Conservation (phyloP, 2,797 vertebrate genomes). For the Toxotes lorentzi region DNA sequence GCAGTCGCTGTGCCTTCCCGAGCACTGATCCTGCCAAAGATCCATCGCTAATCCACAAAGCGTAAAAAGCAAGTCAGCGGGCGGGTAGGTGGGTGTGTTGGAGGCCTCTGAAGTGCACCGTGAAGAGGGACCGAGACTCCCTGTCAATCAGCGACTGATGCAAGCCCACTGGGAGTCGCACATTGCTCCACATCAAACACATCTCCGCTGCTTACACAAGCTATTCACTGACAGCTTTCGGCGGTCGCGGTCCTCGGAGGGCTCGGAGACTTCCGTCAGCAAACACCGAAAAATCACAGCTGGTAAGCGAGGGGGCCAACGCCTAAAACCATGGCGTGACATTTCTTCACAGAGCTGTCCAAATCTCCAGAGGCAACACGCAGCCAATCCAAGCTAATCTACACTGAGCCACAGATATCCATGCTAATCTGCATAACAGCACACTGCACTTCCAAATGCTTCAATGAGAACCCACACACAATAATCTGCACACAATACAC, state of each 20-base stretch:
- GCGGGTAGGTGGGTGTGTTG: conserved; percentile 54
- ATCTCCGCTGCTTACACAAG: conserved; percentile 74
- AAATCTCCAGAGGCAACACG: conserved; percentile 62
- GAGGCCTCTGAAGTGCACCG: conserved; percentile 61
- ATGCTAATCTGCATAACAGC: conserved; percentile 70
- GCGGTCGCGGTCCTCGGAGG: conserved; percentile 50
- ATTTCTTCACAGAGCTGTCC: conserved; percentile 67
- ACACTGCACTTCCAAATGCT: conserved; percentile 51
- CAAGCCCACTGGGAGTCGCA: conserved; percentile 60
- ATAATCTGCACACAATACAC: conserved; percentile 23
- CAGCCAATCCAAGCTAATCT: conserved; percentile 74
- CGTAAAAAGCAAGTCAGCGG: conserved; percentile 55
- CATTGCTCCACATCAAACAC: conserved; percentile 76
- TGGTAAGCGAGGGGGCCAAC: conserved; percentile 51
- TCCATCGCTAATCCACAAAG: conserved; percentile 67
- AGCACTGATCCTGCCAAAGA: conserved; percentile 73
- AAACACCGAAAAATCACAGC: conserved; percentile 64
- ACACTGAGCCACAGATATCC: conserved; percentile 67
- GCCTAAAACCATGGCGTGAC: conserved; percentile 68
- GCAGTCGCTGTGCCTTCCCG: conserved; percentile 54
- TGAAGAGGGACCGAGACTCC: conserved; percentile 59
- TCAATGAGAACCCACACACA: conserved; percentile 50
- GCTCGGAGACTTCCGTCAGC: conserved; percentile 57
- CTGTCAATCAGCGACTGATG: conserved; percentile 76
- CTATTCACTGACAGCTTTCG: conserved; percentile 67